These are phyloP conservation scores for Agrypnus murinus DNA, from an alignment of 2,888 invertebrate genomes.

Conservation along the genomic window DNA sequence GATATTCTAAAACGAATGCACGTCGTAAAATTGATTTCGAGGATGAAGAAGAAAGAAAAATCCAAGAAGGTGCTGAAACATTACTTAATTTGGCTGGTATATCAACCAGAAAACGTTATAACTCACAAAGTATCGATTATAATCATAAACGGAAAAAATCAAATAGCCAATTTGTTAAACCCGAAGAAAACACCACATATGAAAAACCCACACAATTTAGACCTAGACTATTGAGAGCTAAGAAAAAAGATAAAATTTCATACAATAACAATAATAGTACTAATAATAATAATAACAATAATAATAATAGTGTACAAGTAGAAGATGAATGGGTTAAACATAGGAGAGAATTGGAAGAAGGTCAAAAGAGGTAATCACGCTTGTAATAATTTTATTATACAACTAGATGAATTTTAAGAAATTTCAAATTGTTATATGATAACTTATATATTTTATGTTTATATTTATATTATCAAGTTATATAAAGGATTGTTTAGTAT, in stretches of 20 bases:
- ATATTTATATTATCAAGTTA: slow-evolving; percentile 60
- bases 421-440: slow-evolving; percentile 62
- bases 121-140: slow-evolving; percentile 52
- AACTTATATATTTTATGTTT: slow-evolving; percentile 67
- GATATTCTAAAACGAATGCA: slow-evolving; percentile 36
- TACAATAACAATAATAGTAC: too few relatives aligned
- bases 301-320: slow-evolving; percentile 56
- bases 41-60: slow-evolving; percentile 80
- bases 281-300: slow-evolving; percentile 60
- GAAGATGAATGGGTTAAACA: slow-evolving; percentile 68
- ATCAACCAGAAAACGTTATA: slow-evolving; percentile 65
- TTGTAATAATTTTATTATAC: slow-evolving; percentile 46
- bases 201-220: slow-evolving; percentile 66
- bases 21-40: slow-evolving; percentile 70
- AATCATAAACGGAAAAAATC: slow-evolving; percentile 40
- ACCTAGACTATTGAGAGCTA: slow-evolving; percentile 65
- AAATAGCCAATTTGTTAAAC: slow-evolving; percentile 40
- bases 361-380: slow-evolving; percentile 68
- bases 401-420: slow-evolving; percentile 50
- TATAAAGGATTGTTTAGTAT: slow-evolving; percentile 61
- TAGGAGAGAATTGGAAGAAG: slow-evolving; percentile 66
- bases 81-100: slow-evolving; percentile 83
- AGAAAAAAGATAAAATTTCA: slow-evolving; percentile 63
- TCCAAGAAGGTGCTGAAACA: slow-evolving; percentile 87
- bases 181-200: slow-evolving; percentile 50